Evolutionary conservation across 2,113 vertebrate genomes (phyloP), one percentile per base, ranked within the genome.

Genomic region (Salvelinus alpinus): DNA sequence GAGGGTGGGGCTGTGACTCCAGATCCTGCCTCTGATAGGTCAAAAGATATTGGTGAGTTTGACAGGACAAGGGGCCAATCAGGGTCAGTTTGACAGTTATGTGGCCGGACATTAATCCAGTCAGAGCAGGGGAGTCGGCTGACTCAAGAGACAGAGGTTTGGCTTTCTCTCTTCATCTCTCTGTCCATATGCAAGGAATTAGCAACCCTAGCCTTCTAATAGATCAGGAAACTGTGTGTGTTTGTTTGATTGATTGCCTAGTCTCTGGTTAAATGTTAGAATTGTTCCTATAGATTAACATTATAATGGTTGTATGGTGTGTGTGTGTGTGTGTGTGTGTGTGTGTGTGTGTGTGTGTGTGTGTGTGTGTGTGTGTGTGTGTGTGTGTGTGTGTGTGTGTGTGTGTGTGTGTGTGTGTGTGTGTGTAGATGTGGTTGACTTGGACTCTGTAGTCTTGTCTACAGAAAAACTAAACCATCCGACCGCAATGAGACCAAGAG

Each of bases 381-480:
- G 25, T 24, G 24, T 24, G 24, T 24, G 24, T 24, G 24, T 25
- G 66, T 34, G 29, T 5, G 27, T 68, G 66, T 14, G 29, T 68
- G 31, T 27, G 64, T 74, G 38, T 65, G 24, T 66, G 68, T 74
- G 9, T 83, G 22, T 92, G 92, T 84, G 5, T 75, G 9, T 83
- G 22, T 92, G 91, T 85, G 7, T 91, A 99, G 96, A 98, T 79
- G 78, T 96, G 91, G 97, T 91, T 98, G 96, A 98, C 89, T 95
- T 99, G 91, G 96, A 99, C 84, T 95, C 91, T 1, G 92, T 99
- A 82, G 91, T 99, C 20, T 87, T 93, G 27, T 92, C 95, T 71
- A 91, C 96, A 81, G 97, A 99, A 91, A 97, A 96, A 88, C 95
- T 99, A 83, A 97, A 93, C 89, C 97, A 99, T 85, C 97, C 96